Evolutionary conservation across 2,113 vertebrate species (phyloP), one percentile per base, ranked within the genome.

Genomic region (Hyperopisus bebe): DNA sequence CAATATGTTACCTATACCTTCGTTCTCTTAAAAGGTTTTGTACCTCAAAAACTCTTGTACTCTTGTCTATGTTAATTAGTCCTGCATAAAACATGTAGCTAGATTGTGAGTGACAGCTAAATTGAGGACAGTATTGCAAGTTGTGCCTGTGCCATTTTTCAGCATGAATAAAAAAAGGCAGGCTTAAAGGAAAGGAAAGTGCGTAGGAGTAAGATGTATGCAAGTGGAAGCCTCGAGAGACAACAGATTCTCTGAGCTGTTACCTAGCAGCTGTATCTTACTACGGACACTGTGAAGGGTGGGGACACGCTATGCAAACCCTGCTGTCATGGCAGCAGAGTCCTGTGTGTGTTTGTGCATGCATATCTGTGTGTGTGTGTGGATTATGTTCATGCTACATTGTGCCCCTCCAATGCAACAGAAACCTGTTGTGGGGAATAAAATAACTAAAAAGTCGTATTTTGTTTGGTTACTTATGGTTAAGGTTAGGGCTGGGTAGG

Each of bases 61-160:
- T 90, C 55, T n/a, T 62, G 7, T 62, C 55, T 62, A 58, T 24
- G 89, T 92, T 90, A 19, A 89, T 86, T 90, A 62, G 50, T 86
- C 39, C 77, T 82, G 27, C 55, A 58, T 24, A 24, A 82, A 46
- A 21, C 15, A 83, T 47, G 19, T 3, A 9, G 9, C 62, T 70
- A n/a, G 88, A 90, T 88, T 86, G 88, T 93, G 94, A 94, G 89
- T 94, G 93, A 93, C 84, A 91, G 93, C 93, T 93, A 89, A 94
- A 92, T 27, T 48, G 89, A 93, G 91, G 93, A 93, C 91, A 93
- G 88, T 92, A 90, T 90, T 91, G 90, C 93, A 91, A 93, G 90
- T 70, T 90, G 90, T 77, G 83, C 58, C 88, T 24, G 90, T 90
- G 90, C 87, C 89, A 89, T 90, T 66, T 91, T 91, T 39, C 39